Base-by-base conservation (phyloP, 2,797 vertebrate species). In the Bradypodion pumilum region DNA sequence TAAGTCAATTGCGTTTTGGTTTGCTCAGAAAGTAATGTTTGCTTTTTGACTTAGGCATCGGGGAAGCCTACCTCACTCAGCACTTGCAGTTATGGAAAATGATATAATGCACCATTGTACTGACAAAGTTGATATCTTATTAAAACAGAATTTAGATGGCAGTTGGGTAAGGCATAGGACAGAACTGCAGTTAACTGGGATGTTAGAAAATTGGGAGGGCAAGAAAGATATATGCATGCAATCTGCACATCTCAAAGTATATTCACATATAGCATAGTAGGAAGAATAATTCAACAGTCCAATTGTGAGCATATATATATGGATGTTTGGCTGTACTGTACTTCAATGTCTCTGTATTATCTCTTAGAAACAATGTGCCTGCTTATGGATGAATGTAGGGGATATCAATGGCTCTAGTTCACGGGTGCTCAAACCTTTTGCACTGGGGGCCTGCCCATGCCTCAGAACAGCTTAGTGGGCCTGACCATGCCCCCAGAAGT, bases 1-100 rank as follows among this genome's bases (percentile, higher is more conserved):
- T 75, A 80, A 83, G 40, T 70, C 63, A 76, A 85, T 81, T n/a
- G 63, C 72, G 80, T 75, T 75, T 85, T 5, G 63, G 52, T 62
- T 85, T 85, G 52, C 69, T 81, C 42, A 76, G 52, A 32, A 32
- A 76, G 42, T 27, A 76, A 63, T 85, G 78, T 85, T 81, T 85
- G 63, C 40, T 76, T 81, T 81, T 81, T 76, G 84, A 72, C 52
- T 4, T 32, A 49, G 72, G 84, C 73, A 62, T 29, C 19, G 6
- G 40, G 27, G 63, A 69, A 56, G 62, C 72, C 35, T 85, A 49
- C 78, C 40, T 85, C 37, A 42, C 56, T 81, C 70, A 49, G 73
- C 52, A 16, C 23, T 37, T 15, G 59, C 25, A 60, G 63, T 59
- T 40, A 76, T n/a, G 32, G 52, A 76, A 81, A 81, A 40, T 46